A percentile compares a stretch with the other conserved stretches of the same genome.
phyloP scores from a whole-genome alignment of 2,113 vertebrate species.

The Onychostoma macrolepis region DNA sequence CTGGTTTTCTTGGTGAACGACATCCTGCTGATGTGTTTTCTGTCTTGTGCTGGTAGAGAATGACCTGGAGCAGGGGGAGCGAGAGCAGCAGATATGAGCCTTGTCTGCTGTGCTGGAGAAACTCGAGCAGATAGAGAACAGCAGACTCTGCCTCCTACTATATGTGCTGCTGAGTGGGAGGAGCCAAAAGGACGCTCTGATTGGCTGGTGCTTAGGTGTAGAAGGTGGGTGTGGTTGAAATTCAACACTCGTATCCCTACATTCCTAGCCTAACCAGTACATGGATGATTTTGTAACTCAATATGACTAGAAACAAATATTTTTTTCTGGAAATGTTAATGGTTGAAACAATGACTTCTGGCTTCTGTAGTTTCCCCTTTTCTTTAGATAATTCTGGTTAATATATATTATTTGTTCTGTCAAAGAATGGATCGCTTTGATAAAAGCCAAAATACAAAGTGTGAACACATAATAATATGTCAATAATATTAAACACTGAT shows the following conservation, averaged over 20 bases:
- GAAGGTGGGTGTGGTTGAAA: slow-evolving; percentile 69
- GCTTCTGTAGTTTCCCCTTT: neutral
- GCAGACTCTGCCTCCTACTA: slow-evolving; percentile 66
- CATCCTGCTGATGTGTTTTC: slow-evolving; percentile 65
- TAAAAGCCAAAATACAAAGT: neutral
- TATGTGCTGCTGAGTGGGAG: slow-evolving; percentile 68
- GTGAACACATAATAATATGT: neutral
- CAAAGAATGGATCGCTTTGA: neutral
- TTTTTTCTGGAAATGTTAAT: neutral
- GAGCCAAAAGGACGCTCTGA: slow-evolving; percentile 59
- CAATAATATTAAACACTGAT: neutral
- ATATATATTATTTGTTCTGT: neutral
- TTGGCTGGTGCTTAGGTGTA: slow-evolving; percentile 62
- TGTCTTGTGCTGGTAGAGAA: slow-evolving; percentile 47
- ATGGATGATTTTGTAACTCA: slow-evolving; percentile 54
- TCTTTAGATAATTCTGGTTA: neutral
- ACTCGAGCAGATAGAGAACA: slow-evolving; percentile 73
- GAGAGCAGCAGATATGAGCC: slow-evolving; percentile 47
- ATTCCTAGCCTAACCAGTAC: slow-evolving; percentile 65
- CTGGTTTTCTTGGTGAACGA: slow-evolving; percentile 48
- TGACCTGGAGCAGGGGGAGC: slow-evolving; percentile 44
- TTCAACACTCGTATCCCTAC: slow-evolving; percentile 62
- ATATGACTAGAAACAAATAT: neutral
- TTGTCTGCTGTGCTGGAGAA: slow-evolving; percentile 66
- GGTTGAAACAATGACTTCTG: neutral